These are phyloP conservation scores for Ammodytes dubius DNA, from an alignment of 2,113 vertebrate genomes.

Conservation along the genomic window DNA sequence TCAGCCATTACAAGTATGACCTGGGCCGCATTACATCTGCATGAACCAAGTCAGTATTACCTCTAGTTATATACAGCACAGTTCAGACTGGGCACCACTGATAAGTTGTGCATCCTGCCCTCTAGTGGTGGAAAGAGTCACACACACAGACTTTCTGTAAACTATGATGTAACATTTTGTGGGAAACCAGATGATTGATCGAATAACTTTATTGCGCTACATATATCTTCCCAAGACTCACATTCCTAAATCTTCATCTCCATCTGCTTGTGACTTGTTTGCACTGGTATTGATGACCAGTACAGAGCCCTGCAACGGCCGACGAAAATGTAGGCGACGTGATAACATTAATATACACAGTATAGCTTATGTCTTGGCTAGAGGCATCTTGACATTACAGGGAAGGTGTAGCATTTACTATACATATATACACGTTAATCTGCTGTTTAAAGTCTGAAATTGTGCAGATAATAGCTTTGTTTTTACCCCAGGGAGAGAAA, in stretches of 20 bases:
- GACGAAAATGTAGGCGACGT: conserved; percentile 7
- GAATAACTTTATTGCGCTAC: conserved; percentile 43
- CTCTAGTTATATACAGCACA: neutral
- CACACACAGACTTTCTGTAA: conserved; percentile 17
- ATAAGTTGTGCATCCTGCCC: conserved; percentile 48
- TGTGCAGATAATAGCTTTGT: conserved; percentile 32
- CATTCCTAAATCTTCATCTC: conserved; percentile 18
- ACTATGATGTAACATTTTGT: conserved; percentile 21
- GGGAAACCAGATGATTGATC: neutral
- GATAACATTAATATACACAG: neutral
- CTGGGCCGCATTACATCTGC: too few relatives aligned
- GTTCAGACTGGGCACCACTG: neutral
- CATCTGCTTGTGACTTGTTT: conserved; percentile 5
- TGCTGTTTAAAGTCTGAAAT: conserved; percentile 16
- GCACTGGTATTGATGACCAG: conserved; percentile 39
- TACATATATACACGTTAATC: neutral
- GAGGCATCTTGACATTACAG: neutral
- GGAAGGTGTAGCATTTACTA: neutral
- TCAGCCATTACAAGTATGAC: neutral
- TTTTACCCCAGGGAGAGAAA: conserved; percentile 80
- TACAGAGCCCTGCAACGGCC: conserved; percentile 63
- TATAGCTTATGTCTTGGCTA: too few relatives aligned
- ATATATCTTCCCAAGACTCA: conserved; percentile 17
- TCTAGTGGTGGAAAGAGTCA: conserved; percentile 64
- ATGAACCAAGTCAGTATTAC: too few relatives aligned